These are phyloP conservation scores for Amiota communis DNA, from an alignment of 2,888 invertebrate species.

Conservation along the genomic window DNA sequence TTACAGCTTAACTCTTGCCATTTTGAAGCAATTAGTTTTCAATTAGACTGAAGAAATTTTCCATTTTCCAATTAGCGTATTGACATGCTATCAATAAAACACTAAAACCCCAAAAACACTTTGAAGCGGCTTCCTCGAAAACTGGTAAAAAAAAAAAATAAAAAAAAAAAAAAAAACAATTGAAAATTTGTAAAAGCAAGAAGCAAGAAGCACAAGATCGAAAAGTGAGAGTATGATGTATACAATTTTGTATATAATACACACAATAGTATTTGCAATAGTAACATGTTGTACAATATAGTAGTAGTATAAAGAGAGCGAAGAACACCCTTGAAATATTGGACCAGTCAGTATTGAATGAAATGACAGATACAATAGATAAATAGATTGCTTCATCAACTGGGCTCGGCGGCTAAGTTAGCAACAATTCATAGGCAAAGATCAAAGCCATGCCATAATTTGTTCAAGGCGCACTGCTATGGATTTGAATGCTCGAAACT, in stretches of 20 bases:
- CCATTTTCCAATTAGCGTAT: constrained; percentile 20
- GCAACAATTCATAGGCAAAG: constrained; percentile 23
- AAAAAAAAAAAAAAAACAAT: not conserved
- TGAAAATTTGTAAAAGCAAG: not conserved
- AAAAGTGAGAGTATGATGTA: not conserved
- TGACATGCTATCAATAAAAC: no score
- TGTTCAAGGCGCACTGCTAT: not conserved
- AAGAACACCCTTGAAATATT: constrained; percentile 20
- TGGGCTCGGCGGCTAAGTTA: constrained; percentile 8
- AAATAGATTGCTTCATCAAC: not conserved
- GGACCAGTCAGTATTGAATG: not conserved
- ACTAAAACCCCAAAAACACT: not conserved
- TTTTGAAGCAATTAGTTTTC: constrained; percentile 52
- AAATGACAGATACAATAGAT: not conserved
- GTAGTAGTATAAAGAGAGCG: no score
- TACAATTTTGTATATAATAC: no score
- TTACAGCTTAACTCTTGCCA: constrained; percentile 29
- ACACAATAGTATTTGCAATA: no score
- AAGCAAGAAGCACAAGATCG: not conserved
- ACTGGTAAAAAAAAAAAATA: no score
- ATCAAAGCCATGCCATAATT: constrained; percentile 3
- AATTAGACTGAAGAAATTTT: constrained; percentile 38
- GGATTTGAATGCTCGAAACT: not conserved
- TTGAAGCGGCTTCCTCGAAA: no score
- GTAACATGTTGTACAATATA: no score